Evolutionary conservation across 2,113 vertebrate genomes (phyloP), one percentile per base, ranked within the genome.

Genomic region (Smithornis capensis): DNA sequence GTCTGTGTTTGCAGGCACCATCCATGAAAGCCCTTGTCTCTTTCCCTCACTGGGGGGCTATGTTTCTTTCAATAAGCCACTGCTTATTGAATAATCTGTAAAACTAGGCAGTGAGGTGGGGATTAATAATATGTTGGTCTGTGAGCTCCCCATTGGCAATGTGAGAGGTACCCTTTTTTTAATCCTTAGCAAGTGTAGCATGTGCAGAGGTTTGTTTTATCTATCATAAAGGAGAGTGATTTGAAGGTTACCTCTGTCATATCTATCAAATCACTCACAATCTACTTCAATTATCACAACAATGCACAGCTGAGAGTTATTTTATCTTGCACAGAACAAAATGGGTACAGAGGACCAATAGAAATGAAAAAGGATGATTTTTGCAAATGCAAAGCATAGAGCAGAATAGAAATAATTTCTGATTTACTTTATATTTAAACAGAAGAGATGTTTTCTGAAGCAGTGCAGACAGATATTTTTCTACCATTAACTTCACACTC

Each of bases 271-370:
- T 95, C 69, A 52, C 49, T 95, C n/a, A 38, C 65, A 73, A 90
- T 94, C 83, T 87, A 62, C 56, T 91, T 93, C 86, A 94, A 84
- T 95, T 79, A 97, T 95, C 52, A 31, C 90, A 50, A 53, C 83
- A 79, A 83, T 70, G 65, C 75, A 79, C 77, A 94, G 75, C 56
- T 89, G 77, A 93, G 59, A 31, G 64, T 92, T 95, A 87, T 70
- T 82, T 94, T 95, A 87, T 94, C 84, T 94, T 73, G 35, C 45
- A 88, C 90, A 25, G 81, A 87, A 96, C 62, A 80, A 87, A 94
- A 92, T 40, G 40, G 38, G 42, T 95, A 77, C 60, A 57, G 82
- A 92, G 19, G 60, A 52, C 69, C 24, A 80, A 74, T 7, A 76
- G 69, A 93, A 90, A 89, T 76, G 15, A 91, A 60, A 76, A 87